Evolutionary conservation across 1,140 invertebrate species (phyloP).

Genomic region (Notospermus geniculatus): DNA sequence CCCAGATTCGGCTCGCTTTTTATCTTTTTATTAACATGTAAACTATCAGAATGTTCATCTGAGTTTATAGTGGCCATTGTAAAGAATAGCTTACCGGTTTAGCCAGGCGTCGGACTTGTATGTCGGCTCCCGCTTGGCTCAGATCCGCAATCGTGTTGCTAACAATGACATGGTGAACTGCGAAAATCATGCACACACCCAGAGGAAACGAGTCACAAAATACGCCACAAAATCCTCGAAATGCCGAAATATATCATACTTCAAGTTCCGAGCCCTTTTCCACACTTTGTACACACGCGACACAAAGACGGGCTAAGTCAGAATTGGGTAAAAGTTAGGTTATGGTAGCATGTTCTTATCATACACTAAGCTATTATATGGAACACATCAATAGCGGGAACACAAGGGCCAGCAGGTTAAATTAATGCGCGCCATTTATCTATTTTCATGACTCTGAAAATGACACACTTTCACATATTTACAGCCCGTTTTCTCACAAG

Average conservation of each 20-base stretch:
- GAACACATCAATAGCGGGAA: constrained; percentile 54
- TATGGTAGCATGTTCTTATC: constrained; percentile 52
- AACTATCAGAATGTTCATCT: constrained; percentile 6
- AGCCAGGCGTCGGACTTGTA: constrained; percentile 3
- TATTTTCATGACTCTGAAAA: too few relatives aligned
- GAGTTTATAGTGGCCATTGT: not conserved
- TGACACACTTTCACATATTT: too few relatives aligned
- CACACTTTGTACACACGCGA: constrained; percentile 37
- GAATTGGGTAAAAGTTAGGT: constrained; percentile 38
- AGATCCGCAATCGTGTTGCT: constrained; percentile 25
- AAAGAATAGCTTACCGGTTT: constrained; percentile 6
- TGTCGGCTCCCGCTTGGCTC: constrained; percentile 17
- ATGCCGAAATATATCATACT: constrained; percentile 8
- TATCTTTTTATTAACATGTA: not conserved
- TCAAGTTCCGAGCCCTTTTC: constrained; percentile 13
- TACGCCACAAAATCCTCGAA: not conserved
- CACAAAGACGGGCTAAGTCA: constrained; percentile 30
- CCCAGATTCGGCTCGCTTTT: constrained; percentile 24
- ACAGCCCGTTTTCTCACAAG: too few relatives aligned
- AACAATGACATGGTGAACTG: constrained; percentile 32
- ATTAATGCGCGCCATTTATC: too few relatives aligned
- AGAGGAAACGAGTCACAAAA: constrained; percentile 14
- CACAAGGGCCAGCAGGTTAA: constrained; percentile 26
- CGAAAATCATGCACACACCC: constrained; percentile 38
- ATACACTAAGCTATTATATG: constrained; percentile 48